phyloP scores from a whole-genome alignment of 2,113 vertebrate species.

The Grammatotria lemairii region DNA sequence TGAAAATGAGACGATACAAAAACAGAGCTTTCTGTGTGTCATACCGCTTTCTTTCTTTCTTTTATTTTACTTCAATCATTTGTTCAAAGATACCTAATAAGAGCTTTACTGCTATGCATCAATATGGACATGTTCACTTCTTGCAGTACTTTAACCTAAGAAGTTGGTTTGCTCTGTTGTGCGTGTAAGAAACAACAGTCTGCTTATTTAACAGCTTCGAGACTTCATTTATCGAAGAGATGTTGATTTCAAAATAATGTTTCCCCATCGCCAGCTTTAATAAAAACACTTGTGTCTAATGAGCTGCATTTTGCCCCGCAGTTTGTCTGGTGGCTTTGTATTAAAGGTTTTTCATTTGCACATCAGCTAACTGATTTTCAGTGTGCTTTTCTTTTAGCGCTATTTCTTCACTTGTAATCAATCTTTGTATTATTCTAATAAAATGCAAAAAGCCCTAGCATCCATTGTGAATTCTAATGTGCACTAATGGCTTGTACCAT shows the following conservation, averaged over 20 bases:
- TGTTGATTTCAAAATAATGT: conserved; percentile 2
- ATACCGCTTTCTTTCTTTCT: neutral
- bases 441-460: conserved; percentile 25
- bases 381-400: neutral
- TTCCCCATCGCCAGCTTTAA: conserved; percentile 5
- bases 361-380: neutral
- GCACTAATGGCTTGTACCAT: conserved; percentile 54
- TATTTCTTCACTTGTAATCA: conserved; percentile 16
- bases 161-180: neutral
- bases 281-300: conserved; percentile 7
- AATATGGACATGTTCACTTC: neutral
- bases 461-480: conserved; percentile 55
- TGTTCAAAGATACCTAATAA: neutral
- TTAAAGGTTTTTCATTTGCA: neutral
- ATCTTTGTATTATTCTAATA: conserved; percentile 47
- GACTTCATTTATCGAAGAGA: neutral
- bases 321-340: neutral
- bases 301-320: neutral
- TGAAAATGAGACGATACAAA: neutral
- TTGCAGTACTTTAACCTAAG: neutral
- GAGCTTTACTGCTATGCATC: neutral
- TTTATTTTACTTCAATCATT: neutral
- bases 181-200: neutral
- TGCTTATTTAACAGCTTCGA: neutral
- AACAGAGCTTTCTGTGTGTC: neutral